phyloP scores from a whole-genome alignment of 2,888 invertebrate species.

The Euzophera pinguis region DNA sequence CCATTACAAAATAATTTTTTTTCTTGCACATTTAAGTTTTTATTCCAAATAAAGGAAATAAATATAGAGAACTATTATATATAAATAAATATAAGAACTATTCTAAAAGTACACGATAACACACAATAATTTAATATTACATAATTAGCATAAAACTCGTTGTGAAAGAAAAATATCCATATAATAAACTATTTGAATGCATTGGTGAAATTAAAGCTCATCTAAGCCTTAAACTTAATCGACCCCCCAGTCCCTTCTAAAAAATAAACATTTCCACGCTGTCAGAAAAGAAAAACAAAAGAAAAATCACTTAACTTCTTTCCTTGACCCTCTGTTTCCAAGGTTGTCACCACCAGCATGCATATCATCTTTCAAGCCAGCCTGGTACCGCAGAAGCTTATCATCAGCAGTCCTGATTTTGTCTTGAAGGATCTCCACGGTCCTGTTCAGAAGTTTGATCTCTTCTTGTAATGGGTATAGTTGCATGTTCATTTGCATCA shows the following conservation, averaged over 20 bases:
- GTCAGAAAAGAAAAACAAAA: background rate
- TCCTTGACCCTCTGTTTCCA: constrained; percentile 32
- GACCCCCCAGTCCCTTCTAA: background rate
- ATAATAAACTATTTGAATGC: too few relatives aligned
- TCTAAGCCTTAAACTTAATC: background rate
- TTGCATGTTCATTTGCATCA: constrained; percentile 83
- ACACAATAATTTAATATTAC: too few relatives aligned
- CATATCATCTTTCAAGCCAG: constrained; percentile 43
- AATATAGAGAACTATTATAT: too few relatives aligned
- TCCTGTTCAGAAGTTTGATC: constrained; percentile 79
- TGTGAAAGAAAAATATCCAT: too few relatives aligned
- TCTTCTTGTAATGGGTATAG: constrained; percentile 80
- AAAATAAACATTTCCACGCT: background rate
- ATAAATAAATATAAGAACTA: too few relatives aligned
- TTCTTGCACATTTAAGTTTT: too few relatives aligned
- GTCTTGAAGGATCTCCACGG: constrained; percentile 72
- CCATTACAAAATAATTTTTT: too few relatives aligned
- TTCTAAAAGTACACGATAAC: too few relatives aligned
- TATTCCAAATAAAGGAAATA: too few relatives aligned
- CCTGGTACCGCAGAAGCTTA: constrained; percentile 52
- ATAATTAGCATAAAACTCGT: too few relatives aligned
- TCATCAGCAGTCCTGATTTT: constrained; percentile 57
- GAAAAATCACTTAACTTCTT: constrained; percentile 32
- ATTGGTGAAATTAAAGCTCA: too few relatives aligned
- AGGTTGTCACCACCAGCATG: constrained; percentile 60